These are phyloP conservation scores for Pristionchus maxplancki DNA, from an alignment of 2,888 invertebrate species.

Conservation along the genomic window DNA sequence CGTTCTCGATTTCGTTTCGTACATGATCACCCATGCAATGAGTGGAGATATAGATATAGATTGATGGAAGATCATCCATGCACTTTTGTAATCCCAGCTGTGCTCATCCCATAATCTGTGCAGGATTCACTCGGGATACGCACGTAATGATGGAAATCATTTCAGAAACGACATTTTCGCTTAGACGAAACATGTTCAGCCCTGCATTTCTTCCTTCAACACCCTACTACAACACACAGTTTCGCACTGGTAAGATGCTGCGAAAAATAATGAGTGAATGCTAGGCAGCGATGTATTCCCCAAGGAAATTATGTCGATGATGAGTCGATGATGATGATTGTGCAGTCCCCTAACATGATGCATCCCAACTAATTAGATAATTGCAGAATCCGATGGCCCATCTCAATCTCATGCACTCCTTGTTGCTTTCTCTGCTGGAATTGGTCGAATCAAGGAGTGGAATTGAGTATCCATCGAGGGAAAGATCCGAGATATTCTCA, in stretches of 20 bases:
- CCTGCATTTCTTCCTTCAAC: conserved; percentile 30
- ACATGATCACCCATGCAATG: no score
- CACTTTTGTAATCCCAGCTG: no score
- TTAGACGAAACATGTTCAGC: conserved; percentile 33
- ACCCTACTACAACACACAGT: background rate
- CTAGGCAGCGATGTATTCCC: background rate
- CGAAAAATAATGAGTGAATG: background rate
- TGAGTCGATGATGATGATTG: no score
- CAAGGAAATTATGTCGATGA: background rate
- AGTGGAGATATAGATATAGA: no score
- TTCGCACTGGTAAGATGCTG: background rate
- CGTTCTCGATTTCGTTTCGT: no score
- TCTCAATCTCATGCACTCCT: background rate
- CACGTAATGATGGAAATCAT: no score
- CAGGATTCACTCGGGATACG: no score
- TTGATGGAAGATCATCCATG: no score
- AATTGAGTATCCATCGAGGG: conserved; percentile 23
- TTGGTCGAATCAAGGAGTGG: background rate
- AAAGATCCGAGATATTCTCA: background rate
- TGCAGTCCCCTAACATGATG: no score
- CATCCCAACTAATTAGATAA: no score
- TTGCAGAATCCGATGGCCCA: conserved; percentile 31
- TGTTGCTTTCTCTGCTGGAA: background rate
- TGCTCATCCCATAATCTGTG: no score
- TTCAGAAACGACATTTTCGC: background rate